A percentile compares a stretch with the other conserved stretches of the same genome.
Conservation (phyloP, 1,140 invertebrate species). For the Apis mellifera region Amel_HAv3.1 CM009944.2:2038001-2038500, state of each 20-base stretch:
- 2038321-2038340: neutral
- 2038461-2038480: conserved; percentile 50
- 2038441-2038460: conserved; percentile 5
- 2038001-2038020: conserved; percentile 65
- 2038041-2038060: conserved; percentile 81
- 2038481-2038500: conserved; percentile 39
- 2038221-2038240: conserved; percentile 51
- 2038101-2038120: conserved; percentile 62
- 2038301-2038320: rapidly evolving
- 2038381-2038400: conserved; percentile 40
- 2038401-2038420: conserved; percentile 49
- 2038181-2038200: conserved; percentile 8
- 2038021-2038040: conserved; percentile 81
- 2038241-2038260: conserved; percentile 26
- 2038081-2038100: conserved; percentile 70
- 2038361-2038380: conserved; percentile 12
- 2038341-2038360: neutral
- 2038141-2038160: conserved; percentile 67
- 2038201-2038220: conserved; percentile 55
- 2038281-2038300: rapidly evolving
- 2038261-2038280: neutral
- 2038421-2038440: conserved; percentile 22
- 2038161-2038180: conserved; percentile 27
- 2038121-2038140: conserved; percentile 75
- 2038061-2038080: conserved; percentile 81